phyloP scores from a whole-genome alignment of 2,797 vertebrate genomes.

The Pelobates cultripes region DNA sequence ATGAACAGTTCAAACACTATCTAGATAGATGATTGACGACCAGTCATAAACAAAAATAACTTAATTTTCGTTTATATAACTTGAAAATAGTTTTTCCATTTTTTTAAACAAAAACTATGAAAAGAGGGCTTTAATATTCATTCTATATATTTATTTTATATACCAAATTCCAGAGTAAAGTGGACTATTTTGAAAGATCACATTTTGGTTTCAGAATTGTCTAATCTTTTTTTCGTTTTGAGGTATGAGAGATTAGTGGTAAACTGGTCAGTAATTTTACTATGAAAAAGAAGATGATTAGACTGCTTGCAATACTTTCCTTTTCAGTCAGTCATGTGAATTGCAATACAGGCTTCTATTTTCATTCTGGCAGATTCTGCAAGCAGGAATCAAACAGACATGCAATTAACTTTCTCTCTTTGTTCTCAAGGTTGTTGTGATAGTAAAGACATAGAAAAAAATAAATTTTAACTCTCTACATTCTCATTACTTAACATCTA shows the following conservation, averaged over 20 bases:
- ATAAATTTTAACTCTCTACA: constrained; percentile 37
- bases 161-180: neutral
- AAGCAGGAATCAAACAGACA: constrained; percentile 51
- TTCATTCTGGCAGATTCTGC: constrained; percentile 46
- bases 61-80: neutral
- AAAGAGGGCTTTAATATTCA: neutral
- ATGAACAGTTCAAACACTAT: neutral
- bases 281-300: neutral
- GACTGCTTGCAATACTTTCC: constrained; percentile 9
- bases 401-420: constrained; percentile 56
- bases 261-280: neutral
- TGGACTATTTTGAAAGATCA: neutral
- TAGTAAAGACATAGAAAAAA: constrained; percentile 21
- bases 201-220: neutral
- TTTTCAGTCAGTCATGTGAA: constrained; percentile 34
- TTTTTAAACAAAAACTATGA: neutral
- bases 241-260: neutral
- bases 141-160: neutral
- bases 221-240: neutral
- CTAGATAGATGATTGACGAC: neutral
- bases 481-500: neutral
- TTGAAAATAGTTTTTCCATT: neutral
- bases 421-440: constrained; percentile 55
- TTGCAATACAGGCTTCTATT: constrained; percentile 28
- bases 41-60: neutral